Conservation (phyloP, 2,888 invertebrate genomes). For the Amitus sp. region DNA sequence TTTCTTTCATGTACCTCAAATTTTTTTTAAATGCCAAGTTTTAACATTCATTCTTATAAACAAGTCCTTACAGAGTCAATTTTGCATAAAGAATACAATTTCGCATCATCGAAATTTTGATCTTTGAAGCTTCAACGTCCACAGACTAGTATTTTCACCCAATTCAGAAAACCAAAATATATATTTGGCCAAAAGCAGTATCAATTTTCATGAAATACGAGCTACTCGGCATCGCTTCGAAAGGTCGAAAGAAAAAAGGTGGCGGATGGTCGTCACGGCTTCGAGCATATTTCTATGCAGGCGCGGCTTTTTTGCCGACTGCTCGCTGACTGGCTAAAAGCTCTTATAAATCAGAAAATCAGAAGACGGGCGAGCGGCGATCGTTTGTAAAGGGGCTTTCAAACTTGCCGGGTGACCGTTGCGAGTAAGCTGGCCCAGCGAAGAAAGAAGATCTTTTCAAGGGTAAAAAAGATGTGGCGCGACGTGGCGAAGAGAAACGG, state of each 20-base stretch:
- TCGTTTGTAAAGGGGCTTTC: constrained; percentile 57
- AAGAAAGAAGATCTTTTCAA: constrained; percentile 35
- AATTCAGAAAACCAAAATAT: no score
- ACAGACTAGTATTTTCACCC: no score
- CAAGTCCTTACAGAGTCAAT: no score
- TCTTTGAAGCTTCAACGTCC: no score
- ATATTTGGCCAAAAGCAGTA: constrained; percentile 25
- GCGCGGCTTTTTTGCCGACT: constrained; percentile 45
- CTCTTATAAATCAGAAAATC: constrained; percentile 65
- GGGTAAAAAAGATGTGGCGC: constrained; percentile 33
- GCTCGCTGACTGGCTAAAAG: constrained; percentile 59
- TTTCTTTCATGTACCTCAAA: no score
- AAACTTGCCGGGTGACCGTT: constrained; percentile 38
- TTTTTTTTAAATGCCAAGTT: no score
- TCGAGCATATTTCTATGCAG: constrained; percentile 46
- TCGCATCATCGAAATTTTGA: no score
- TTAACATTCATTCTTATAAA: no score
- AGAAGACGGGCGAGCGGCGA: constrained; percentile 54
- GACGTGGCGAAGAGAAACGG: constrained; percentile 22
- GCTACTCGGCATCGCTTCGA: constrained; percentile 26
- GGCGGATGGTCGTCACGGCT: constrained; percentile 34
- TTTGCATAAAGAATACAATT: no score
- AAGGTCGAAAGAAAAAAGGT: constrained; percentile 27
- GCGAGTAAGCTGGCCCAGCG: constrained; percentile 23
- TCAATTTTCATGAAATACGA: constrained; percentile 27